Evolutionary conservation across 2,113 vertebrate genomes (phyloP).

Genomic region (Mystacornis crossleyi): DNA sequence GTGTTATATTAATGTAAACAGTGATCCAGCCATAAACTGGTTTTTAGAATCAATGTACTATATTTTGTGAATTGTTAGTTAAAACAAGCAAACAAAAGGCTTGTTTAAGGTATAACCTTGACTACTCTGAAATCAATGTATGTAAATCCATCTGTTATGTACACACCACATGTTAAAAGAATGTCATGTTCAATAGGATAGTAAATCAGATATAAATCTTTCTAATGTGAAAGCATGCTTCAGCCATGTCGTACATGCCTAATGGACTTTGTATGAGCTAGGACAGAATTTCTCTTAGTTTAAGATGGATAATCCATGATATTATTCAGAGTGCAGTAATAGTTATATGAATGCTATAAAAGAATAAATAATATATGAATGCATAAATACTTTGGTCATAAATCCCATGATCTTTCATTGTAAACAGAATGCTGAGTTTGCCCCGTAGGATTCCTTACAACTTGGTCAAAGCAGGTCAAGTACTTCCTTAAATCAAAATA

Average conservation of each 20-base stretch:
- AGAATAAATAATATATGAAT: background rate
- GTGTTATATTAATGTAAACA: background rate
- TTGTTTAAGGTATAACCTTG: background rate
- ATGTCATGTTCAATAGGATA: background rate
- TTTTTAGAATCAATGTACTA: background rate
- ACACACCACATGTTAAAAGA: background rate
- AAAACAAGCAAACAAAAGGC: background rate
- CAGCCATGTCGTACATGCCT: rapidly evolving
- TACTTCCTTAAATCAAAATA: background rate
- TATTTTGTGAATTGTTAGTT: background rate
- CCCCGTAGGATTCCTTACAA: background rate
- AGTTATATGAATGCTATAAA: background rate
- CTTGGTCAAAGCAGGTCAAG: background rate
- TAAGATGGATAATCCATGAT: background rate
- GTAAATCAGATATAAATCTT: background rate
- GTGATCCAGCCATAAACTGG: background rate
- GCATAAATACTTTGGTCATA: background rate
- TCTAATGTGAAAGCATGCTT: background rate
- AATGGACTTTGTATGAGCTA: background rate
- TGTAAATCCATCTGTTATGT: background rate
- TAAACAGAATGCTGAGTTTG: background rate
- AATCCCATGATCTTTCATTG: background rate
- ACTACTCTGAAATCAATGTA: background rate
- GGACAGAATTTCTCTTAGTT: background rate
- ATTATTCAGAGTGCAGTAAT: background rate